These are phyloP conservation scores for Platalea minor DNA, from an alignment of 2,797 vertebrate genomes.

Conservation along the genomic window DNA sequence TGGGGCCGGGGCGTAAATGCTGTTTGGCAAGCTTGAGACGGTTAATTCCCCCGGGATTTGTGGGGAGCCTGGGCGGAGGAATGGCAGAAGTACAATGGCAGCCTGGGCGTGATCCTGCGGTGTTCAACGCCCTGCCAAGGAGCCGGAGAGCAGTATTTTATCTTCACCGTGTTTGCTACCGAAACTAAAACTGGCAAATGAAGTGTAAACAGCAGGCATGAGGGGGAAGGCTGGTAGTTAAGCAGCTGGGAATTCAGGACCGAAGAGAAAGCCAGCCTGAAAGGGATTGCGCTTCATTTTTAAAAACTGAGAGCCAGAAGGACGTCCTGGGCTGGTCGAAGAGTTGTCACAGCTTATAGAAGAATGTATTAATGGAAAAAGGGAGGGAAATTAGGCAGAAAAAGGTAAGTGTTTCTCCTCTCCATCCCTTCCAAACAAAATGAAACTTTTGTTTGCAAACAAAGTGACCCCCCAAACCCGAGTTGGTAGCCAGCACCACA, in stretches of 20 bases:
- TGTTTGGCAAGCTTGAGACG: constrained; percentile 17
- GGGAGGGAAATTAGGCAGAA: not conserved
- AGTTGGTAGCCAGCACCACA: not conserved
- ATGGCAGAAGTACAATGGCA: constrained; percentile 43
- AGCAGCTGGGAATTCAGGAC: constrained; percentile 32
- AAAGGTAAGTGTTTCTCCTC: constrained; percentile 30
- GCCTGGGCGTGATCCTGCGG: not conserved
- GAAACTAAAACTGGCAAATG: constrained; percentile 42
- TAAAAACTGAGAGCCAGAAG: constrained; percentile 1
- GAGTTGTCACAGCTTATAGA: not conserved
- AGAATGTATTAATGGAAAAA: not conserved
- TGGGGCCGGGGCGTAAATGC: not conserved
- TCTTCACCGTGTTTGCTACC: not conserved
- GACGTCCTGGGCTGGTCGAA: not conserved
- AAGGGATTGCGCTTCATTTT: constrained; percentile 21
- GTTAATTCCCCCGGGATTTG: constrained; percentile 20
- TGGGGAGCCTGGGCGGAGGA: constrained; percentile 6
- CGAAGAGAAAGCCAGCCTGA: constrained; percentile 17
- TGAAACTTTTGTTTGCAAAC: not conserved
- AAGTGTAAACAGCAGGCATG: constrained; percentile 31
- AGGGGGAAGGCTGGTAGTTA: constrained; percentile 33
- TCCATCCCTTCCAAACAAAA: not conserved
- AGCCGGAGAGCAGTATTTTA: not conserved
- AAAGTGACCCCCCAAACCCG: not conserved
- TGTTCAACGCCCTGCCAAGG: constrained; percentile 8